Conservation (phyloP, 2,888 invertebrate genomes). For the Subacronicta megacephala region DNA sequence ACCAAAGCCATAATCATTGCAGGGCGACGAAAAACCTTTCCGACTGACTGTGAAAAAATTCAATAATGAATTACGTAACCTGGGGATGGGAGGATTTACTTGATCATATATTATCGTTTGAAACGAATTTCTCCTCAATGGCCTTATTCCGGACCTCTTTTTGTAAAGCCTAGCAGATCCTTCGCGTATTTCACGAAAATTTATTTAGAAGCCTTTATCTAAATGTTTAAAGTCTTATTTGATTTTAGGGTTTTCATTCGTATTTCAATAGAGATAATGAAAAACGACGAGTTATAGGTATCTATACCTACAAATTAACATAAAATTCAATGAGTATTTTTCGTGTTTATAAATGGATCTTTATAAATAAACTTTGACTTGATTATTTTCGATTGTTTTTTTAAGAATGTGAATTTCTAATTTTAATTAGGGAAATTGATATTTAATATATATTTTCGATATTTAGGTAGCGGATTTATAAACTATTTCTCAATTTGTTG, state of each 20-base stretch:
- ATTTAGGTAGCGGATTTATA: too few relatives aligned
- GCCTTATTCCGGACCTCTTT: constrained; percentile 13
- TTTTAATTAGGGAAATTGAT: too few relatives aligned
- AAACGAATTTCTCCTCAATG: constrained; percentile 20
- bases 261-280: background rate
- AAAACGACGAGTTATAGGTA: background rate
- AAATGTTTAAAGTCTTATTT: constrained; percentile 14
- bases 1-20: too few relatives aligned
- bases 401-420: too few relatives aligned
- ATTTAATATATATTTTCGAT: too few relatives aligned
- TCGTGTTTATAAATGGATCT: too few relatives aligned
- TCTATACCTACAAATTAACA: too few relatives aligned
- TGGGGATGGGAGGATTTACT: constrained; percentile 16
- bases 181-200: constrained; percentile 10
- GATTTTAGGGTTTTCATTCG: constrained; percentile 6
- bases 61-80: background rate
- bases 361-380: too few relatives aligned
- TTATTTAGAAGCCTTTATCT: constrained; percentile 18
- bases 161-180: constrained; percentile 17
- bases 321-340: too few relatives aligned
- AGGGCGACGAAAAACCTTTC: too few relatives aligned
- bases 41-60: background rate
- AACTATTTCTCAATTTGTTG: too few relatives aligned
- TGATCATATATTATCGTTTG: constrained; percentile 14
- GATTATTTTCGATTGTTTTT: too few relatives aligned